A percentile compares a stretch with the other conserved stretches of the same genome.
These are phyloP conservation scores for Danio kyathit DNA, from an alignment of 2,797 vertebrate genomes.

Conservation along the genomic window DNA sequence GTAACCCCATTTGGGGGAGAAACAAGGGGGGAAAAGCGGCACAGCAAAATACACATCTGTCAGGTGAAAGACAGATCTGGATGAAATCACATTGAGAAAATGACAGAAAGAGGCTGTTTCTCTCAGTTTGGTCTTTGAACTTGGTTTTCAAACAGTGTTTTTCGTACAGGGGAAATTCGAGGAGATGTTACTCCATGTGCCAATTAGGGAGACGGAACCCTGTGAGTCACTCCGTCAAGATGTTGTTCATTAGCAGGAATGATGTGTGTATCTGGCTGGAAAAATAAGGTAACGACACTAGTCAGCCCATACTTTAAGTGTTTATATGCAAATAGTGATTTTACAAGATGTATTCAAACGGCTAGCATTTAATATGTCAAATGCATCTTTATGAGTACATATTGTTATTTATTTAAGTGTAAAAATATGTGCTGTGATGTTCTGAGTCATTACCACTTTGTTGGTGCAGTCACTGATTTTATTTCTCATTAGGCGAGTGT, in stretches of 20 bases:
- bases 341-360: background rate
- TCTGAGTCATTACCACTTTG: background rate
- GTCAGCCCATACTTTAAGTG: background rate
- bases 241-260: conserved; percentile 36
- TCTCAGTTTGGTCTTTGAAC: conserved; percentile 35
- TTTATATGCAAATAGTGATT: background rate
- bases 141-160: conserved; percentile 43
- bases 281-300: conserved; percentile 18
- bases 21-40: conserved; percentile 8
- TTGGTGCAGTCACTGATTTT: background rate
- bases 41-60: conserved; percentile 60
- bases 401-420: background rate
- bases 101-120: conserved; percentile 32
- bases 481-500: background rate
- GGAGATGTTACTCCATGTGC: conserved; percentile 24
- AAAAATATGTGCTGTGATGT: background rate
- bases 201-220: conserved; percentile 45
- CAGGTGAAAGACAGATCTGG: conserved; percentile 45
- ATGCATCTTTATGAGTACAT: background rate
- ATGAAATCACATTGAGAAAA: conserved; percentile 47
- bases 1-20: conserved; percentile 36
- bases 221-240: conserved; percentile 38
- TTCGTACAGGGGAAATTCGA: background rate
- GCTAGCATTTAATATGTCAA: background rate
- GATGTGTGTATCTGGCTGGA: conserved; percentile 14